Evolutionary conservation across 2,797 vertebrate species (phyloP).

Genomic region (Australoheros facetus): DNA sequence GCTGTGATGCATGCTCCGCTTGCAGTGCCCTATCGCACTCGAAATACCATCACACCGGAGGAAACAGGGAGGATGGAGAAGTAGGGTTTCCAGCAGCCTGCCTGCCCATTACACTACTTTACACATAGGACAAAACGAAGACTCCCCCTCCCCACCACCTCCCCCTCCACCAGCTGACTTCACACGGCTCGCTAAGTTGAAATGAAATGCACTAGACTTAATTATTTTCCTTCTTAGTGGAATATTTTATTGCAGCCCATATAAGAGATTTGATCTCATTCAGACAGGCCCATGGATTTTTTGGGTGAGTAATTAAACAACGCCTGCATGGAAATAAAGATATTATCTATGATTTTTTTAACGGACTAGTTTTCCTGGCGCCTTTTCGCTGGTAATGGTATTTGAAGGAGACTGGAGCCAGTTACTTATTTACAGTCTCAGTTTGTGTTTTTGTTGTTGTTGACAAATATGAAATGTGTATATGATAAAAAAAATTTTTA

Average conservation of each 20-base stretch:
- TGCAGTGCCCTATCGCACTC: constrained; percentile 55
- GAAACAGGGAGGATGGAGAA: constrained; percentile 66
- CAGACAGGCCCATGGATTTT: constrained; percentile 45
- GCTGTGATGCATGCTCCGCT: constrained; percentile 50
- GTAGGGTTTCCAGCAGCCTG: constrained; percentile 57
- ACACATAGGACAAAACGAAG: constrained; percentile 58
- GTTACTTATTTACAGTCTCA: background rate
- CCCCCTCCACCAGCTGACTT: constrained; percentile 30
- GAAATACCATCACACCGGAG: constrained; percentile 77
- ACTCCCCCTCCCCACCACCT: constrained; percentile 2
- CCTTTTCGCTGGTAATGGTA: background rate
- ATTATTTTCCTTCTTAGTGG: constrained; percentile 41
- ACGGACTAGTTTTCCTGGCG: constrained; percentile 8
- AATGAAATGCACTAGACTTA: constrained; percentile 52
- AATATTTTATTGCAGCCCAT: constrained; percentile 45
- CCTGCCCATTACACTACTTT: constrained; percentile 63
- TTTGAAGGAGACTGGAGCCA: constrained; percentile 16
- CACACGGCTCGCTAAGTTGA: constrained; percentile 55
- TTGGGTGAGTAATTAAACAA: constrained; percentile 58
- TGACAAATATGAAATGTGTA: background rate
- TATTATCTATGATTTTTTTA: background rate
- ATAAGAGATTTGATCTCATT: constrained; percentile 41
- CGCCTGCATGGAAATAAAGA: constrained; percentile 21
- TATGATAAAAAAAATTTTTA: constrained; percentile 6
- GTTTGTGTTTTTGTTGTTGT: background rate